A percentile compares a stretch with the other conserved stretches of the same genome.
phyloP scores from a whole-genome alignment of 2,797 vertebrate species.

The Ibycter americanus region DNA sequence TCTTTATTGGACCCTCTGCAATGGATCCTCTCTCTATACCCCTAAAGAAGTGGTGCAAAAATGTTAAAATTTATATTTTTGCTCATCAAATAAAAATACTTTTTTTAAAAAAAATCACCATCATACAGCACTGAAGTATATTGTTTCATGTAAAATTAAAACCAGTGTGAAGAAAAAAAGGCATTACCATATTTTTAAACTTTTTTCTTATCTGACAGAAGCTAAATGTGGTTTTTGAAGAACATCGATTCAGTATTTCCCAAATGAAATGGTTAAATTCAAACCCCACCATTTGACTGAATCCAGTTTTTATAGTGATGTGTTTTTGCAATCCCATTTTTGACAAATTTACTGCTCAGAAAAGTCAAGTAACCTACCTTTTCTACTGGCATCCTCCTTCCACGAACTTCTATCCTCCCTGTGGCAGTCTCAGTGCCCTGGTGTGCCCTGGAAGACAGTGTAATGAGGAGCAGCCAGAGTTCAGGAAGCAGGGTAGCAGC shows the following conservation, averaged over 20 bases:
- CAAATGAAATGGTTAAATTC: neutral
- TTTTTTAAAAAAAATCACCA: neutral
- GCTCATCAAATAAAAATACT: neutral
- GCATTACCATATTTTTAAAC: neutral
- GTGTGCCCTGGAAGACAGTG: neutral
- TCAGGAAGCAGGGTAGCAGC: neutral
- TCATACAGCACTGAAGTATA: neutral
- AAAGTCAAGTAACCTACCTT: neutral
- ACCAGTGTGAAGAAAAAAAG: neutral
- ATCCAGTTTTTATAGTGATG: neutral
- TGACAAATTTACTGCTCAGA: neutral
- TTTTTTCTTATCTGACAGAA: neutral
- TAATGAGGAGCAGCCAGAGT: neutral
- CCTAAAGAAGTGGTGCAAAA: neutral
- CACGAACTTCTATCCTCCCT: neutral
- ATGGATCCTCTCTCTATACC: neutral
- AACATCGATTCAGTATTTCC: neutral
- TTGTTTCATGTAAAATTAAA: neutral
- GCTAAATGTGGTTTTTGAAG: neutral
- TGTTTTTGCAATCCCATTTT: neutral
- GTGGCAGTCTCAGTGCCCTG: neutral
- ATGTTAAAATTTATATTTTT: neutral
- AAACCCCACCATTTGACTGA: neutral
- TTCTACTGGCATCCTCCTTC: neutral
- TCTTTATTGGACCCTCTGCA: neutral